Evolutionary conservation across 92 coral and sea anemone species (phyloP).

Genomic region (Actinostola sp.): DNA sequence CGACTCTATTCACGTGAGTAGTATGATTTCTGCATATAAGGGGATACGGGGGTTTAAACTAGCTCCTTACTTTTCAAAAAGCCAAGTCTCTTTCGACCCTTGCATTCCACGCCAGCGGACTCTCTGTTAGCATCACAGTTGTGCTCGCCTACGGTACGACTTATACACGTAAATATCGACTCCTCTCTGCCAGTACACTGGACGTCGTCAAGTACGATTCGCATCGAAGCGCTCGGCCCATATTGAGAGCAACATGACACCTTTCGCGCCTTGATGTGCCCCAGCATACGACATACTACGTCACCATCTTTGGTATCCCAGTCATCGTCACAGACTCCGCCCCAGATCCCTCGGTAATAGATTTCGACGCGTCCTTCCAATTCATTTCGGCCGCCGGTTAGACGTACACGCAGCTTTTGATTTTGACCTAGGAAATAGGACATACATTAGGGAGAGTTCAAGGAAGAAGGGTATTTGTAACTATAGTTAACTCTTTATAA

Average conservation of each 20-base stretch:
- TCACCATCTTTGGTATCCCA: conserved; percentile 41
- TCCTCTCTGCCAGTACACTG: conserved; percentile 18
- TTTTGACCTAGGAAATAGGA: neutral
- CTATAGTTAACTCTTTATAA: too few relatives aligned
- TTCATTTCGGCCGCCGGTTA: conserved; percentile 20
- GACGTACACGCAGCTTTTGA: conserved; percentile 19
- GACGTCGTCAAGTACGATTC: conserved; percentile 16
- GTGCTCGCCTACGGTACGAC: conserved; percentile 21
- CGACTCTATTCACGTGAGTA: too few relatives aligned
- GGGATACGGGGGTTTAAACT: too few relatives aligned
- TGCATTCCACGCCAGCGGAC: conserved; percentile 28
- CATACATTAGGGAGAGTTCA: neutral
- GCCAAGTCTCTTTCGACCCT: conserved; percentile 3
- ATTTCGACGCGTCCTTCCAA: conserved; percentile 45
- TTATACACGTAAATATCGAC: conserved; percentile 6
- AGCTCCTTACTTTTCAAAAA: neutral
- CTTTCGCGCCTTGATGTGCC: conserved; percentile 14
- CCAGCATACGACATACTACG: conserved; percentile 48
- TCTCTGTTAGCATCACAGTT: conserved; percentile 22
- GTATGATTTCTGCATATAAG: too few relatives aligned
- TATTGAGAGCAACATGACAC: conserved; percentile 32
- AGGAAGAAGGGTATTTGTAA: neutral
- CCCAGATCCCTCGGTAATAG: conserved; percentile 38
- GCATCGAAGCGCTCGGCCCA: conserved; percentile 28
- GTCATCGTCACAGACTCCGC: conserved; percentile 31